These are phyloP conservation scores for Dryobates pubescens DNA, from an alignment of 2,797 vertebrate species.

Conservation along the genomic window DNA sequence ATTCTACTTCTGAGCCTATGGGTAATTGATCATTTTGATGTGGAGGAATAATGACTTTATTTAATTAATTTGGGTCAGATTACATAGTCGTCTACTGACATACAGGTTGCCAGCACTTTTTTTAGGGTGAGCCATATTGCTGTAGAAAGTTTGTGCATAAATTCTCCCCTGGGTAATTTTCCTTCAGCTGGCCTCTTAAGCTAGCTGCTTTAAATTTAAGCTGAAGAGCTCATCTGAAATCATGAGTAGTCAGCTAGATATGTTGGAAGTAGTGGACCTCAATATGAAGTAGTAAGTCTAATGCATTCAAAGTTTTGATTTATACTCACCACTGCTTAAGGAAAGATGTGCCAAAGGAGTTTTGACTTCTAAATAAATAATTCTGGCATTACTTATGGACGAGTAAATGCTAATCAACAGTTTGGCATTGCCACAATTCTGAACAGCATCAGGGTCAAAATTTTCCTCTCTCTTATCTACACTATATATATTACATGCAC, in stretches of 20 bases:
- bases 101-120: neutral
- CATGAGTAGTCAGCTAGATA: neutral
- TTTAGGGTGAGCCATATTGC: neutral
- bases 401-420: neutral
- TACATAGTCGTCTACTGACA: neutral
- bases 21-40: neutral
- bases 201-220: neutral
- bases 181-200: neutral
- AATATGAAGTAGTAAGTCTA: neutral
- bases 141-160: neutral
- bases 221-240: neutral
- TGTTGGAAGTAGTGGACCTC: neutral
- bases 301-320: neutral
- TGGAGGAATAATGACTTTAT: neutral
- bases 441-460: neutral
- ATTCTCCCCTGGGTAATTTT: neutral
- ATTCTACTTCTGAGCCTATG: neutral
- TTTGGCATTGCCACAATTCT: neutral
- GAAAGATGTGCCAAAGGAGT: neutral
- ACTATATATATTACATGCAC: neutral
- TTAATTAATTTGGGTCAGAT: neutral
- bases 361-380: neutral
- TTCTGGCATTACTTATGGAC: neutral
- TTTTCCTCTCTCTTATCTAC: neutral
- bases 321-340: neutral